Base-by-base conservation (phyloP, 2,797 vertebrate genomes). In the Acridotheres tristis region DNA sequence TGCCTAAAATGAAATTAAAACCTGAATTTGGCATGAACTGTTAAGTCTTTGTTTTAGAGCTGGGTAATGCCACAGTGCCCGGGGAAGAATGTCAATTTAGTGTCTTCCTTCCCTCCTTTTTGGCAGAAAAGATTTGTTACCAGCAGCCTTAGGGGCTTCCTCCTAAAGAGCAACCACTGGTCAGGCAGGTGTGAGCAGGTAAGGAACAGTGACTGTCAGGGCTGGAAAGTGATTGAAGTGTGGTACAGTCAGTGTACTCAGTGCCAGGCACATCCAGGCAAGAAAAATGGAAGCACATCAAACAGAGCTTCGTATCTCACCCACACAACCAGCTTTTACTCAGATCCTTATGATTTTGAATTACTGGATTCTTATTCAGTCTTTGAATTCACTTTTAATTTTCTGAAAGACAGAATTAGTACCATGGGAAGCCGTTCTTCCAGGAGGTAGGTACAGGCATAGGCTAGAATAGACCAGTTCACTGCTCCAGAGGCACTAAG, bases 281-380 rank as follows among this genome's bases (percentile, higher is more conserved):
- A 13, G 38, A 71, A 68, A 88, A 51, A 50, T 77, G 85, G 83
- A 96, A 94, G 47, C n/a, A 55, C 71, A 88, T 91, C 86, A 94
- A 87, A 92, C 1, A 0, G 89, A 82, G 18, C 15, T 51, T 79
- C 2, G 3, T 48, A 55, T 48, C 67, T 90, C 89, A 79, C 92
- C 67, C 67, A 76, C 74, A 81, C 48, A 92, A 53, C 27, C 25
- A 75, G 62, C 17, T 95, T 80, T 72, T 92, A 38, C 80, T 84
- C 83, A 87, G 47, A 59, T 89, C 47, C 51, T 55, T 34, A 14
- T 25, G 59, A 85, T 82, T 85, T 58, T 73, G 63, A 69, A 45
- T 90, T 88, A n/a, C 47, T 88, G 38, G 47, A 58, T 94, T 92
- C 61, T 77, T 80, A 53, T 9, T 36, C 40, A 32, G 66, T 47